These are phyloP conservation scores for Serrognathus titanus DNA, from an alignment of 2,888 invertebrate genomes.

Conservation along the genomic window DNA sequence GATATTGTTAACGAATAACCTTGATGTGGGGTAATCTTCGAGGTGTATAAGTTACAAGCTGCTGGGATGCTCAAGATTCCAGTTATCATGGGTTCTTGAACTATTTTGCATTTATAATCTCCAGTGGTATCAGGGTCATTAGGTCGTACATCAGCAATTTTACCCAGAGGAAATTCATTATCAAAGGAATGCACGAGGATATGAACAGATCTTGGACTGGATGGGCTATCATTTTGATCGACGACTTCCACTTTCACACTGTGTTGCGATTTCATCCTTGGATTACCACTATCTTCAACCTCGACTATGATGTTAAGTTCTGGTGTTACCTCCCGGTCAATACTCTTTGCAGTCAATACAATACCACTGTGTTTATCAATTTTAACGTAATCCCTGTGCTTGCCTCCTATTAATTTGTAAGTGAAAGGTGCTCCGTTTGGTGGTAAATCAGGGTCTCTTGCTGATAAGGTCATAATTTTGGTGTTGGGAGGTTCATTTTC, in stretches of 20 bases:
- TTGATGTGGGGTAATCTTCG: constrained; percentile 66
- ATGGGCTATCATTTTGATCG: constrained; percentile 91
- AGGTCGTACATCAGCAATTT: constrained; percentile 88
- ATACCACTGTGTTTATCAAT: constrained; percentile 78
- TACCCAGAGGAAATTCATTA: constrained; percentile 71
- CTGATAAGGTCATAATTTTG: constrained; percentile 78
- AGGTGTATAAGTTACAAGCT: constrained; percentile 77
- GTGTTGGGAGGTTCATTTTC: constrained; percentile 87
- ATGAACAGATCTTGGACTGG: constrained; percentile 76
- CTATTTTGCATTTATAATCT: constrained; percentile 80
- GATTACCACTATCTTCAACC: constrained; percentile 84
- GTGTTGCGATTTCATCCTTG: constrained; percentile 79
- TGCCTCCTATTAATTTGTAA: constrained; percentile 75
- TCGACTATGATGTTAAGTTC: constrained; percentile 73
- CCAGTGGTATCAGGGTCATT: constrained; percentile 89
- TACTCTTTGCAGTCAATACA: constrained; percentile 70
- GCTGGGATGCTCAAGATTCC: constrained; percentile 67
- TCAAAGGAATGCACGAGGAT: constrained; percentile 76
- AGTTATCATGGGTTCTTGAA: constrained; percentile 60
- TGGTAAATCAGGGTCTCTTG: constrained; percentile 84
- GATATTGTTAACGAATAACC: constrained; percentile 76
- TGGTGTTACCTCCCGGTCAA: constrained; percentile 80
- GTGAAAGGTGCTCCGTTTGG: constrained; percentile 90
- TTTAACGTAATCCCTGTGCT: constrained; percentile 70
- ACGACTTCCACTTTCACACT: constrained; percentile 70